phyloP scores from a whole-genome alignment of 1,140 invertebrate genomes.

The Papilio helenus region DNA sequence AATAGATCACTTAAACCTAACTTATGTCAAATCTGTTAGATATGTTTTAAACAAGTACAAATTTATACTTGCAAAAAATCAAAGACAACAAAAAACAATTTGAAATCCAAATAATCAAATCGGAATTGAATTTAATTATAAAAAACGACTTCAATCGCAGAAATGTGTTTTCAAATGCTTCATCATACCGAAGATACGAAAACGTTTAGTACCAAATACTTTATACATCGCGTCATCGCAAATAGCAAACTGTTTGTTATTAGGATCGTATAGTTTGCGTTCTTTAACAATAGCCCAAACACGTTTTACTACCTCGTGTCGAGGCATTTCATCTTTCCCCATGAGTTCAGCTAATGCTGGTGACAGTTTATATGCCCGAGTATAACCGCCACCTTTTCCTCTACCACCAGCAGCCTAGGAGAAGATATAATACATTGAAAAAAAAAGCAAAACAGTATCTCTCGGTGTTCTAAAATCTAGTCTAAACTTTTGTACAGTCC shows the following conservation, averaged over 20 bases:
- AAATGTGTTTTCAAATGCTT: conserved; percentile 97
- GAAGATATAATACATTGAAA: conserved; percentile 5
- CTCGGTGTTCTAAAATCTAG: too few relatives aligned
- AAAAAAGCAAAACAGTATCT: not conserved
- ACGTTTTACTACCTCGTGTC: conserved; percentile 96
- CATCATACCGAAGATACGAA: conserved; percentile 97
- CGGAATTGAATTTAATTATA: not conserved
- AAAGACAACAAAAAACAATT: not conserved
- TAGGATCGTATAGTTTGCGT: conserved; percentile 95
- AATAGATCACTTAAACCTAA: conserved; percentile 38
- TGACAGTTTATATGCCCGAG: conserved; percentile 91
- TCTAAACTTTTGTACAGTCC: too few relatives aligned
- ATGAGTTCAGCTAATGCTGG: conserved; percentile 93
- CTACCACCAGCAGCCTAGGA: conserved; percentile 71
- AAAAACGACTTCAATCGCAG: conserved; percentile 58
- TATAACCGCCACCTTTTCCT: conserved; percentile 90
- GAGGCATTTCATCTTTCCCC: conserved; percentile 92
- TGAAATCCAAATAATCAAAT: not conserved
- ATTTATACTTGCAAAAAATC: not conserved
- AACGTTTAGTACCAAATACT: conserved; percentile 94
- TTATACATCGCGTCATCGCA: conserved; percentile 95
- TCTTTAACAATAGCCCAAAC: conserved; percentile 97
- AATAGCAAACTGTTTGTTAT: conserved; percentile 96
- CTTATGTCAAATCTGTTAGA: conserved; percentile 8
- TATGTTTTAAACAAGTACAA: not conserved